Conservation (phyloP, 2,113 vertebrate species). For the Campylorhamphus procurvoides region DNA sequence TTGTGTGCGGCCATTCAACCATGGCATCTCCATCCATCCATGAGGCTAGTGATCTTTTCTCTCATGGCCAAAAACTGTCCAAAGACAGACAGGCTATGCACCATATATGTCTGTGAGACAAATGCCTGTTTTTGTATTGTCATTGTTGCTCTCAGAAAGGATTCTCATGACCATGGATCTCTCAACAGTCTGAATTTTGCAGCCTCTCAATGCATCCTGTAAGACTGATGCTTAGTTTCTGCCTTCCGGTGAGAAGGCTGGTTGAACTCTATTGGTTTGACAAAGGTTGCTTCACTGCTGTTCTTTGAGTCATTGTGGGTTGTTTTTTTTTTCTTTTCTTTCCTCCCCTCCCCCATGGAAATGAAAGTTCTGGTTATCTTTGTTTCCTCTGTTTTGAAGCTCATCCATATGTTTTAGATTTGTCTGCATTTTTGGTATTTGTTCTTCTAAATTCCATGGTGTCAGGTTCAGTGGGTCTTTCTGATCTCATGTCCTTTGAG, state of each 20-base stretch:
- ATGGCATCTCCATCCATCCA: background rate
- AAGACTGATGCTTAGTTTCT: background rate
- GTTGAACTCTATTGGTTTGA: background rate
- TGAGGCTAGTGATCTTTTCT: background rate
- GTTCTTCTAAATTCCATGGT: background rate
- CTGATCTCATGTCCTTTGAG: background rate
- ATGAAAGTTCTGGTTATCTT: background rate
- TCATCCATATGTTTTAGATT: background rate
- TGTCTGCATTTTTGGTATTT: background rate
- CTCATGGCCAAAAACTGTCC: background rate
- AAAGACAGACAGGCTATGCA: background rate
- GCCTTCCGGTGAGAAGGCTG: background rate
- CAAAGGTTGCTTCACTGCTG: background rate
- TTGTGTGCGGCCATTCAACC: background rate
- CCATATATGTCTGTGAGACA: background rate
- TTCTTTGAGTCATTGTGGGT: background rate
- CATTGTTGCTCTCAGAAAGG: background rate
- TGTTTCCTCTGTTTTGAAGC: background rate
- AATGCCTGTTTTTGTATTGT: background rate
- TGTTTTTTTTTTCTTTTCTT: background rate
- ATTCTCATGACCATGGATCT: background rate
- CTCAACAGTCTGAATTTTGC: background rate
- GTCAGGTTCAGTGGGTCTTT: background rate
- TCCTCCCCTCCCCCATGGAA: background rate
- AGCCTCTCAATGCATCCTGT: background rate